A percentile compares a stretch with the other conserved stretches of the same genome.
phyloP scores from a whole-genome alignment of 2,888 invertebrate genomes.

The Torymus aiolomorphi region DNA sequence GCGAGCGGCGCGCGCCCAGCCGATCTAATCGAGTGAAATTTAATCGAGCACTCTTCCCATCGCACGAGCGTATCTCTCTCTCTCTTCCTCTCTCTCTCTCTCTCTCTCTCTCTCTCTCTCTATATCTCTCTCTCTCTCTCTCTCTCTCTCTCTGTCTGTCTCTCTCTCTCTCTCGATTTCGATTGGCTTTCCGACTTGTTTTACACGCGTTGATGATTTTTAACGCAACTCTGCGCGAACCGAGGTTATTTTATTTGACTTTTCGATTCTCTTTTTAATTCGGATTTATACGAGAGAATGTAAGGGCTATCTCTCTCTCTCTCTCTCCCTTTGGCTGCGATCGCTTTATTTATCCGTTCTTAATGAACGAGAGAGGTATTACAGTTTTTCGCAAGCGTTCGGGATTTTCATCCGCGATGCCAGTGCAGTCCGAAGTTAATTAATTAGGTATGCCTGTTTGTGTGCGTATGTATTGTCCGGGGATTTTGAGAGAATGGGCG shows the following conservation, averaged over 20 bases:
- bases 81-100: not conserved
- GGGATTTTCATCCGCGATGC: too few relatives aligned
- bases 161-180: not conserved
- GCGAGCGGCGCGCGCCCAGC: conserved; percentile 4
- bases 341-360: too few relatives aligned
- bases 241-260: conserved; percentile 38
- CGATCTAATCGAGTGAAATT: conserved; percentile 50
- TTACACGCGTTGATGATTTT: conserved; percentile 45
- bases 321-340: too few relatives aligned
- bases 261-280: conserved; percentile 34
- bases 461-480: too few relatives aligned
- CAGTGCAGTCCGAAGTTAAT: too few relatives aligned
- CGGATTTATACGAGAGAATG: conserved; percentile 30
- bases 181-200: conserved; percentile 49
- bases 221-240: conserved; percentile 3
- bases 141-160: conserved; percentile 4
- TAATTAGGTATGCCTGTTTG: too few relatives aligned
- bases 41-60: conserved; percentile 30
- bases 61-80: not conserved
- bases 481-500: too few relatives aligned
- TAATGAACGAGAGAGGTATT: too few relatives aligned
- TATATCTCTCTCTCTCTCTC: too few relatives aligned
- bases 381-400: too few relatives aligned
- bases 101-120: not conserved
- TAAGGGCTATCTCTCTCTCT: too few relatives aligned